Base-by-base conservation (phyloP, 2,888 invertebrate genomes). In the Protonemura montana region DNA sequence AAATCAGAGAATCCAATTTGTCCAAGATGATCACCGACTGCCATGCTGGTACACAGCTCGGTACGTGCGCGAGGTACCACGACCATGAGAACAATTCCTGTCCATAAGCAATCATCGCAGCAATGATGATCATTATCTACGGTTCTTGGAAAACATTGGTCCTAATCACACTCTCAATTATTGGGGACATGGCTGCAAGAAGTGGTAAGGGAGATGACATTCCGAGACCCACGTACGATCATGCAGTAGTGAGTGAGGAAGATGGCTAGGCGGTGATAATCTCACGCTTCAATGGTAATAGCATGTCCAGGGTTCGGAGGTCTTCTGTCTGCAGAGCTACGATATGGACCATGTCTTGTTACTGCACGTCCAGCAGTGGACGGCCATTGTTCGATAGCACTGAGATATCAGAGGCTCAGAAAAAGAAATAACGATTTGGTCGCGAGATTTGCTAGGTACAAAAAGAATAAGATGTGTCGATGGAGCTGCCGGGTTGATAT, bases 191-290 rank as follows among this genome's bases (percentile, higher is more conserved):
- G 82, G 82, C n/a, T 35, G 59, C 1, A 3, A 21, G 13, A 21
- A 59, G 16, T 7, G 59, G 13, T 21, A 21, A 59, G 59, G 59
- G 59, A 59, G 13, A 41, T 82, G 82, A 82, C 84, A 84, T 84
- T 84, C 84, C 84, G 27, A n/a, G 3, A n/a, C 59, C 59, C 84
- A 84, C 84, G 84, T 84, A 59, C 76, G 27, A 28, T 28, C 29
- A 84, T 84, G 84, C 84, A 84, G 84, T 84, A 76, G 84, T 84
- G 83, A 83, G 83, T 83, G 83, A 25, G 83, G 42, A 42, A 16
- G 21, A 59, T 81, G n/a, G 78, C 13, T 78, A 83, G 41, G 28
- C n/a, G 59, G 84, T 21, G 59, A 76, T 21, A 59, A 27, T 84
- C 84, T 84, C 84, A 84, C 84, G 84, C 84, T 59, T 85, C 59